These are phyloP conservation scores for Ceryle rudis DNA, from an alignment of 2,797 vertebrate genomes.

Conservation along the genomic window DNA sequence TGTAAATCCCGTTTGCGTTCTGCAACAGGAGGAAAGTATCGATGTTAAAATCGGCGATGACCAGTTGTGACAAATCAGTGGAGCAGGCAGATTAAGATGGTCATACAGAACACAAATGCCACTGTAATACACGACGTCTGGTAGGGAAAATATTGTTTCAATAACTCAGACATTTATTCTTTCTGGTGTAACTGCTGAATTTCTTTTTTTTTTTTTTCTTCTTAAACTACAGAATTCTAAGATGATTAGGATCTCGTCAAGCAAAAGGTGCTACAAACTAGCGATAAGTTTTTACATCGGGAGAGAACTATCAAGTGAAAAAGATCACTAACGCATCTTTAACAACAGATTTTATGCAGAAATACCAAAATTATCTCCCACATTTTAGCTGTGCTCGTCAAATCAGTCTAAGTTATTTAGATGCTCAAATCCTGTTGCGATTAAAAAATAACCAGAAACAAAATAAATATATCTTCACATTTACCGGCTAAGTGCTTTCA, in stretches of 20 bases:
- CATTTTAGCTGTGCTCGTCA: not conserved
- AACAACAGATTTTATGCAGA: not conserved
- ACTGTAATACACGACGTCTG: rapidly evolving
- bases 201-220: not conserved
- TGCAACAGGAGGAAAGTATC: constrained; percentile 54
- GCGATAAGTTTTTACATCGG: not conserved
- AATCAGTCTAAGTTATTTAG: not conserved
- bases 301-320: not conserved
- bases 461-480: not conserved
- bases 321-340: not conserved
- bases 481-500: not conserved
- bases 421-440: not conserved
- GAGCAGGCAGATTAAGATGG: not conserved
- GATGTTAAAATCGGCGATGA: not conserved
- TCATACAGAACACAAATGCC: not conserved
- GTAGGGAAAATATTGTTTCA: not conserved
- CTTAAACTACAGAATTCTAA: not conserved
- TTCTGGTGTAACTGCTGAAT: not conserved
- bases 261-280: not conserved
- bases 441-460: not conserved
- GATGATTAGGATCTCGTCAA: not conserved
- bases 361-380: not conserved
- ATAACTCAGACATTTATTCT: not conserved
- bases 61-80: not conserved
- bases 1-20: constrained; percentile 87